Conservation (phyloP, 2,888 invertebrate species). For the Hyles lineata region DNA sequence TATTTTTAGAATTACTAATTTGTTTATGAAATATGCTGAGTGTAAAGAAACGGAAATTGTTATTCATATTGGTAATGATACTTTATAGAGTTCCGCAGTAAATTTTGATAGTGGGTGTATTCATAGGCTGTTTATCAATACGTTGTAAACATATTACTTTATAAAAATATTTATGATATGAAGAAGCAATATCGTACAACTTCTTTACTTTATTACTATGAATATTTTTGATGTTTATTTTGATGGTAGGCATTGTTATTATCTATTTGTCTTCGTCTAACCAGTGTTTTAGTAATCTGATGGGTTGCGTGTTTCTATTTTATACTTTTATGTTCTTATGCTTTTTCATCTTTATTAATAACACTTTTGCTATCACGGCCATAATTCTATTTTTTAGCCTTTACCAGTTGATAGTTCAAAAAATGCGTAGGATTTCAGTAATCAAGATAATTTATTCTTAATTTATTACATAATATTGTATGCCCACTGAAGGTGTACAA, state of each 20-base stretch:
- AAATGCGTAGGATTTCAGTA: no score
- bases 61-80: neutral
- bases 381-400: no score
- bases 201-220: neutral
- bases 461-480: no score
- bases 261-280: neutral
- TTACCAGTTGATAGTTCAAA: no score
- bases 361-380: no score
- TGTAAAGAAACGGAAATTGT: neutral
- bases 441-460: no score
- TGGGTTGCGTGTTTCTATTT: no score
- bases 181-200: neutral
- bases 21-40: neutral
- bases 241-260: neutral
- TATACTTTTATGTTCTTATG: no score
- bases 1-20: neutral
- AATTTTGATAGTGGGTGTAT: neutral
- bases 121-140: neutral
- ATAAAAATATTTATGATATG: neutral
- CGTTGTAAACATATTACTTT: neutral
- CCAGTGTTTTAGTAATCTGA: no score
- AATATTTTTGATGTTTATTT: neutral
- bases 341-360: no score
- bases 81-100: neutral
- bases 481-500: no score